Conservation (phyloP, 2,888 invertebrate genomes). For the Drosophila formosana region DNA sequence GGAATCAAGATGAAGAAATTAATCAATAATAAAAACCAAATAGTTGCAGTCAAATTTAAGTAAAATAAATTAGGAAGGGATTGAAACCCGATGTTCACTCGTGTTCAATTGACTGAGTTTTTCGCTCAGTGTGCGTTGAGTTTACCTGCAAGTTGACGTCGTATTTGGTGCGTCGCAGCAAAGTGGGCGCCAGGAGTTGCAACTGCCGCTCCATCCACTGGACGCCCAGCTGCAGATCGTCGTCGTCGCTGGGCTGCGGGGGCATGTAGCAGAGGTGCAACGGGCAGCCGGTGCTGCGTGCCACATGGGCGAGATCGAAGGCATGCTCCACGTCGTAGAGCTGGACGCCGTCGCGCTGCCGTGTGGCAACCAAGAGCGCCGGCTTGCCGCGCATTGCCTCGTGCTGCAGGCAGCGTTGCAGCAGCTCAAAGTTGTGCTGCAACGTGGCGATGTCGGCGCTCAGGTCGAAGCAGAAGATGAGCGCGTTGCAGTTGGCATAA, state of each 20-base stretch:
- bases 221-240: conserved; percentile 36
- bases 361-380: conserved; percentile 79
- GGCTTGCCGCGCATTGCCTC: conserved; percentile 78
- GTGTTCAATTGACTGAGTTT: neutral
- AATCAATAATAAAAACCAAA: too few relatives aligned
- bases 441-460: conserved; percentile 61
- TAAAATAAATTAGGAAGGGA: too few relatives aligned
- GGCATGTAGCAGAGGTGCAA: conserved; percentile 67
- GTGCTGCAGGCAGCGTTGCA: conserved; percentile 70
- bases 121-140: neutral
- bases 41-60: too few relatives aligned
- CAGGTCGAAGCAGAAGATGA: conserved; percentile 82
- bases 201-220: conserved; percentile 68
- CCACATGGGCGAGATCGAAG: conserved; percentile 76
- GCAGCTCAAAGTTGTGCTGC: conserved; percentile 61
- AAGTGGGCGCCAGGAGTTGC: conserved; percentile 43
- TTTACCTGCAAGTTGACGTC: conserved; percentile 77
- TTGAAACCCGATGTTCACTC: too few relatives aligned
- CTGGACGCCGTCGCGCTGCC: conserved; percentile 72
- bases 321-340: conserved; percentile 82
- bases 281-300: conserved; percentile 62
- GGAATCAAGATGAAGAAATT: too few relatives aligned
- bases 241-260: neutral
- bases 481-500: conserved; percentile 62
- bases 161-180: conserved; percentile 69